Percentiles rank a stretch among this genome's conserved stretches.
Conservation (phyloP, 2,113 vertebrate genomes). For the Glaucomys volans region DNA sequence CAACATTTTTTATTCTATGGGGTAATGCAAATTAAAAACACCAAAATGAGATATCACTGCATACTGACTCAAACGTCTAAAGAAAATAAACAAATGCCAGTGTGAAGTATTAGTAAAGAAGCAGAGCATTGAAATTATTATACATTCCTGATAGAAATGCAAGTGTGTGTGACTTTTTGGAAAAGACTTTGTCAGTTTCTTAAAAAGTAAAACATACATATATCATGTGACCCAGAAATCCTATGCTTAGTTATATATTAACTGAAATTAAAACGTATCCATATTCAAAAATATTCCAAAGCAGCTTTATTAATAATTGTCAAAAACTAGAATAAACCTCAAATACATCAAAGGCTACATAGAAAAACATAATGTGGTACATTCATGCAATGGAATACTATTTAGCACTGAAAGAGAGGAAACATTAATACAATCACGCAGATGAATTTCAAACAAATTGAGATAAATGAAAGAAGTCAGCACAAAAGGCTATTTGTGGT, state of each 20-base stretch:
- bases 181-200: neutral
- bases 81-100: neutral
- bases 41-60: neutral
- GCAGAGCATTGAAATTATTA: neutral
- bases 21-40: neutral
- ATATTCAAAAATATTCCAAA: neutral
- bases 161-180: neutral
- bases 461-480: constrained; percentile 5
- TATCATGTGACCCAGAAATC: neutral
- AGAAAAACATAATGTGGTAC: neutral
- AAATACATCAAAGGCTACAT: neutral
- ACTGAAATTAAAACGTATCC: neutral
- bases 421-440: neutral
- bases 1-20: neutral
- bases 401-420: neutral
- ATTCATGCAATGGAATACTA: neutral
- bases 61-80: neutral
- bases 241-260: neutral
- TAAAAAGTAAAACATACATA: neutral
- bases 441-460: neutral
- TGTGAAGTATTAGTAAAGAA: neutral
- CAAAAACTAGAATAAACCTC: neutral
- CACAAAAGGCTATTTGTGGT: neutral
- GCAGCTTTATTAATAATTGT: neutral
- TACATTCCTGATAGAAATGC: neutral